phyloP scores from a whole-genome alignment of 1,140 invertebrate species.

The Camponotus pennsylvanicus region DNA sequence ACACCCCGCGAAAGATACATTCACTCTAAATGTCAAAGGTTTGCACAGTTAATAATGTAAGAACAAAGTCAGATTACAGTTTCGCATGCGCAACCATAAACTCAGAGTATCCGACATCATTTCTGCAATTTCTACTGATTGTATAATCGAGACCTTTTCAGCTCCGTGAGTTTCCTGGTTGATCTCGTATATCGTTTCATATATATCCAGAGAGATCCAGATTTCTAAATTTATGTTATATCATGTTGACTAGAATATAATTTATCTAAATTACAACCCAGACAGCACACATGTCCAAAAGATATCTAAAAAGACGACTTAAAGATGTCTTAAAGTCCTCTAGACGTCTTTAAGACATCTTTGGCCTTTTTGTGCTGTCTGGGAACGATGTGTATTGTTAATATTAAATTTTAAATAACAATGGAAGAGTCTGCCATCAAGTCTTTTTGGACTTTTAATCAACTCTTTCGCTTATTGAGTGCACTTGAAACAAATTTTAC shows the following conservation, averaged over 20 bases:
- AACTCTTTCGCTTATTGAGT: neutral
- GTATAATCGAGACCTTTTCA: constrained; percentile 38
- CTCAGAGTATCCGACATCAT: neutral
- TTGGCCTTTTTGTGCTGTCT: too few species aligned
- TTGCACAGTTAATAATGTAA: constrained; percentile 1
- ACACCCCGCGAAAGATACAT: constrained; percentile 46
- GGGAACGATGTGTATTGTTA: neutral
- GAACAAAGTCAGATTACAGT: constrained; percentile 20
- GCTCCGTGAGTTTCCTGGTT: constrained; percentile 5
- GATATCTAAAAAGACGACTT: too few species aligned
- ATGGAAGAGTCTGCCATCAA: neutral
- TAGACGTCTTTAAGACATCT: too few species aligned
- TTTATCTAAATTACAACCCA: neutral
- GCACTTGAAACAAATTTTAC: neutral
- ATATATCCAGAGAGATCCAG: neutral
- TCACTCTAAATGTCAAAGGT: constrained; percentile 48
- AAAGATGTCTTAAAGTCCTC: too few species aligned
- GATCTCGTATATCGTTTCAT: neutral
- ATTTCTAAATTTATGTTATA: neutral
- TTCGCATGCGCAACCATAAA: constrained; percentile 42
- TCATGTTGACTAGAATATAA: neutral
- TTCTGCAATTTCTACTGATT: constrained; percentile 39
- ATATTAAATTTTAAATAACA: neutral
- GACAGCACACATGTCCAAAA: too few species aligned
- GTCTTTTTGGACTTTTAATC: neutral